Conservation (phyloP, 1,140 invertebrate species). For the Caerostris darwini region DNA sequence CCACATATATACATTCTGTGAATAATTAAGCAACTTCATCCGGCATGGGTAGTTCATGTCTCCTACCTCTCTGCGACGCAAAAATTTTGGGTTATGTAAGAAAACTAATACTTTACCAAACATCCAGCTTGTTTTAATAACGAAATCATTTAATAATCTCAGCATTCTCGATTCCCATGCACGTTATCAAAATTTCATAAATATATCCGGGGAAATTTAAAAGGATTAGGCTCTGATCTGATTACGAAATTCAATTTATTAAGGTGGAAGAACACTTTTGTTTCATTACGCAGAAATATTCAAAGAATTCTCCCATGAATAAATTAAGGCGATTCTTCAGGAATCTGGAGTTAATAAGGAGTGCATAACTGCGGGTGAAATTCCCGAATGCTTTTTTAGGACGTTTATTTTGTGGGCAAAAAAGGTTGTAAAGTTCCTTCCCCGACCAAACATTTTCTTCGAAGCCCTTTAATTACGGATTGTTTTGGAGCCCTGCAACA, state of each 20-base stretch:
- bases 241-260: constrained; percentile 20
- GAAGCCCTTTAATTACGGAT: not conserved
- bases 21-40: no score
- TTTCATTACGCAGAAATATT: constrained; percentile 19
- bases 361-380: not conserved
- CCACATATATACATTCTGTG: no score
- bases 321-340: constrained; percentile 44
- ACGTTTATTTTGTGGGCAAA: constrained; percentile 17
- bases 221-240: not conserved
- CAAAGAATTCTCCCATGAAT: constrained; percentile 31
- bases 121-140: no score
- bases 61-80: no score
- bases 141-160: not conserved
- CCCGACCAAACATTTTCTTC: not conserved
- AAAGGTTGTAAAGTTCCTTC: not conserved
- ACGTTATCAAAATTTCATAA: constrained; percentile 44
- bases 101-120: no score
- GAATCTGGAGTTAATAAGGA: constrained; percentile 28
- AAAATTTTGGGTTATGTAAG: no score
- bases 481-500: not conserved
- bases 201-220: not conserved
- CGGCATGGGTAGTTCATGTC: no score
- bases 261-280: not conserved
- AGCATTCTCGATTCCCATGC: not conserved
- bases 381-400: not conserved